Conservation (phyloP, 2,888 invertebrate species). For the Yponomeuta malinellus region DNA sequence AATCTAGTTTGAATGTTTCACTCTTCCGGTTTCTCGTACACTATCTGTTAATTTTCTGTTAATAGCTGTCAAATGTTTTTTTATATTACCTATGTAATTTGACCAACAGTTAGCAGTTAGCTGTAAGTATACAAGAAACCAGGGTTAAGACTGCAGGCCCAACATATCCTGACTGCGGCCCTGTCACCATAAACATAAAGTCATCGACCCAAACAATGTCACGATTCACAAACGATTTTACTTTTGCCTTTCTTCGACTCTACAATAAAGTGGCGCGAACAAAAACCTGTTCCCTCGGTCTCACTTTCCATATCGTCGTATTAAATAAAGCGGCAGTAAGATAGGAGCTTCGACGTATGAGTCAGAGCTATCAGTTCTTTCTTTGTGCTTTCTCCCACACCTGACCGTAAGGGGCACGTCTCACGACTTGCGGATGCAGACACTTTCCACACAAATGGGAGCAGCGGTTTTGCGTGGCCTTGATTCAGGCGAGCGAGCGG, state of each 20-base stretch:
- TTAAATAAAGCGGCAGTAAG: conserved; percentile 27
- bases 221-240: conserved; percentile 17
- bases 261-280: conserved; percentile 43
- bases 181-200: neutral
- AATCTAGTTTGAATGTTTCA: too few relatives aligned
- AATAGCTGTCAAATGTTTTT: too few relatives aligned
- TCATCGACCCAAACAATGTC: neutral
- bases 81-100: too few relatives aligned
- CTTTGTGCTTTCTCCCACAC: conserved; percentile 73
- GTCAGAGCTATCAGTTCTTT: conserved; percentile 58
- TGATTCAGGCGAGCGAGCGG: conserved; percentile 42
- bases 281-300: conserved; percentile 46
- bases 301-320: conserved; percentile 52
- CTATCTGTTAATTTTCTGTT: too few relatives aligned
- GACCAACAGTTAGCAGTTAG: too few relatives aligned
- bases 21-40: too few relatives aligned
- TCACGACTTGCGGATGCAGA: conserved; percentile 66
- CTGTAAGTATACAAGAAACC: too few relatives aligned
- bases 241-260: conserved; percentile 38
- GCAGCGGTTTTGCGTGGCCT: conserved; percentile 67
- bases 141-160: too few relatives aligned
- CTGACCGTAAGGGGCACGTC: conserved; percentile 66
- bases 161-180: too few relatives aligned
- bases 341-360: conserved; percentile 54
- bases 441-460: conserved; percentile 73